Base-by-base conservation (phyloP, 2,888 invertebrate species). In the Cephus sareptanus region DNA sequence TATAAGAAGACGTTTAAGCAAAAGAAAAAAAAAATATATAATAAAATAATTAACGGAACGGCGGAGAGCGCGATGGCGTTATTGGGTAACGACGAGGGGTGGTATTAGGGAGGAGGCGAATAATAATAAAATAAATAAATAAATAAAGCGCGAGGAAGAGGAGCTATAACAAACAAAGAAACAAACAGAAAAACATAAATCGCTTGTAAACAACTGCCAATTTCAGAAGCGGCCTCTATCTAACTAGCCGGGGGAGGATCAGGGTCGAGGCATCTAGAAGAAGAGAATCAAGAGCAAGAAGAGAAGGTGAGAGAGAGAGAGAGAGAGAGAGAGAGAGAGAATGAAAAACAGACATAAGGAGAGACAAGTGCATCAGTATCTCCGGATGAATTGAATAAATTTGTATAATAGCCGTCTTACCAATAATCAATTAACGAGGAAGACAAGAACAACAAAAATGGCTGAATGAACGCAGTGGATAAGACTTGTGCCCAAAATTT, bases 171-270 rank as follows among this genome's bases (percentile, higher is more conserved):
- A 33, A 71, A 82, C 79, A 80, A 81, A 73, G 75, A 78, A 81
- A 82, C 80, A 81, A 83, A 83, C 80, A 81, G 81, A 81, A 83
- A 82, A 83, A 82, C 75, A 84, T 71, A 71, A 71, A 71, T 83
- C 80, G 85, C 83, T 85, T 86, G 83, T 81, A 83, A 87, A 86
- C 86, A 87, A 89, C 89, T 90, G 89, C 89, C 90, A 90, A 88
- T 88, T 84, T 86, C 85, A 85, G 81, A 83, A 83, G 83, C 84
- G 85, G 83, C 83, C 85, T 84, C 84, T 80, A 79, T 79, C 76
- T 75, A 79, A 83, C 77, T 73, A 77, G 71, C 77, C 74, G 56
- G 30, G 23, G 68, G 34, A 69, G 68, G 71, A 71, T 71, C 31
- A 33, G 33, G 71, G 30, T 33, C 0, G 70, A 30, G 75, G 75